Evolutionary conservation across 2,888 invertebrate genomes (phyloP).

Genomic region (Drosophila nr. medialis): DNA sequence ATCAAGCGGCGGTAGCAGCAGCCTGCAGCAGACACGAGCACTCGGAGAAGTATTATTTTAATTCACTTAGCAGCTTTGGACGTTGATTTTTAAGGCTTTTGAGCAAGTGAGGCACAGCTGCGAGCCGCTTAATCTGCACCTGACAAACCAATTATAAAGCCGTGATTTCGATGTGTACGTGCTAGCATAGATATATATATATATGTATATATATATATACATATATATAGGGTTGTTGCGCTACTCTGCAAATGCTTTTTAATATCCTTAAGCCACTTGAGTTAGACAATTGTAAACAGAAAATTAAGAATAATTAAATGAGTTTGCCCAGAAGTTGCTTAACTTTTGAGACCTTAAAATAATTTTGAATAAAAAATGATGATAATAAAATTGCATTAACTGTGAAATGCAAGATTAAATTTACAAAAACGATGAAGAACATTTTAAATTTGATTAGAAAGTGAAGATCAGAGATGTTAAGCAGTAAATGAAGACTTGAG

Average conservation of each 20-base stretch:
- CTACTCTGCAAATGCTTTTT: background rate
- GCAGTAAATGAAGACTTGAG: slow-evolving; percentile 14
- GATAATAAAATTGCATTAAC: too few species aligned
- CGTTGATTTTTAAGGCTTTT: slow-evolving; percentile 46
- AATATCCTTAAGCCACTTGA: background rate
- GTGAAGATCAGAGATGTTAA: background rate
- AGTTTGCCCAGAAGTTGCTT: background rate
- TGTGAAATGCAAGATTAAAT: too few species aligned
- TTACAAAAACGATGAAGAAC: background rate
- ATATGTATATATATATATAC: too few species aligned
- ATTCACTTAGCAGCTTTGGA: slow-evolving; percentile 69
- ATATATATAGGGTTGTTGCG: background rate
- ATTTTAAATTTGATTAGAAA: slow-evolving; percentile 2
- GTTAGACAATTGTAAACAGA: background rate
- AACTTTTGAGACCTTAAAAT: background rate
- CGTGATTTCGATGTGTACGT: slow-evolving; percentile 61
- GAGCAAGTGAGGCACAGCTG: slow-evolving; percentile 39
- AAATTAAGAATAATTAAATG: background rate
- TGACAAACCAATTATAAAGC: slow-evolving; percentile 74
- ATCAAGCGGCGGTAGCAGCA: background rate
- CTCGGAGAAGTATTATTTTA: slow-evolving; percentile 65
- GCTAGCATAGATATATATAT: slow-evolving; percentile 17
- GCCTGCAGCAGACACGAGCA: slow-evolving; percentile 14
- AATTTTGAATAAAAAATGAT: too few species aligned
- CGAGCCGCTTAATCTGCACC: slow-evolving; percentile 57